phyloP scores from a whole-genome alignment of 2,797 vertebrate genomes.

The Catostomus latipinnis region DNA sequence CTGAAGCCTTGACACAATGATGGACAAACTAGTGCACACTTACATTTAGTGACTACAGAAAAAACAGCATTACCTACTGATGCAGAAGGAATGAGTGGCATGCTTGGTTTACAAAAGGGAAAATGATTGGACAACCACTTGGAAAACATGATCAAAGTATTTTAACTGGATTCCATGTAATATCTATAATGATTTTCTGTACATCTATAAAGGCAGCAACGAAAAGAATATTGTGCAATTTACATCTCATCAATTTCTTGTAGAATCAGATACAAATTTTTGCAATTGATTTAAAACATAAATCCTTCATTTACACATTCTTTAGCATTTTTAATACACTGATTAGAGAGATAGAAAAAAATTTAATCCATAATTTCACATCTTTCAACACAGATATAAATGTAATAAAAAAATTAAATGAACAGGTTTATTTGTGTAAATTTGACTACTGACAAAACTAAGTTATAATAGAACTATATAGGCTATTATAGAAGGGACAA shows the following conservation, averaged over 20 bases:
- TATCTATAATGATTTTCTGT: conserved; percentile 4
- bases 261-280: neutral
- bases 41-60: conserved; percentile 17
- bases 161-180: neutral
- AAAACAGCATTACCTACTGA: conserved; percentile 5
- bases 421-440: too few relatives aligned
- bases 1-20: conserved; percentile 22
- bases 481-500: too few relatives aligned
- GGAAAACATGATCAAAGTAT: neutral
- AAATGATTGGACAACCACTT: neutral
- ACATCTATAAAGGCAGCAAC: neutral
- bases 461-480: too few relatives aligned
- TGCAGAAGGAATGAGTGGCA: neutral
- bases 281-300: neutral
- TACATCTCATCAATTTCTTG: neutral
- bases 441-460: too few relatives aligned
- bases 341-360: too few relatives aligned
- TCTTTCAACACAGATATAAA: too few relatives aligned
- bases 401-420: too few relatives aligned
- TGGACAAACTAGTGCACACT: conserved; percentile 30
- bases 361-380: too few relatives aligned
- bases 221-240: neutral
- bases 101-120: neutral
- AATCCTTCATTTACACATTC: neutral
- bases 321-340: too few relatives aligned